Conservation (phyloP, 1,140 invertebrate genomes). For the Drosophila novamexicana region DNA sequence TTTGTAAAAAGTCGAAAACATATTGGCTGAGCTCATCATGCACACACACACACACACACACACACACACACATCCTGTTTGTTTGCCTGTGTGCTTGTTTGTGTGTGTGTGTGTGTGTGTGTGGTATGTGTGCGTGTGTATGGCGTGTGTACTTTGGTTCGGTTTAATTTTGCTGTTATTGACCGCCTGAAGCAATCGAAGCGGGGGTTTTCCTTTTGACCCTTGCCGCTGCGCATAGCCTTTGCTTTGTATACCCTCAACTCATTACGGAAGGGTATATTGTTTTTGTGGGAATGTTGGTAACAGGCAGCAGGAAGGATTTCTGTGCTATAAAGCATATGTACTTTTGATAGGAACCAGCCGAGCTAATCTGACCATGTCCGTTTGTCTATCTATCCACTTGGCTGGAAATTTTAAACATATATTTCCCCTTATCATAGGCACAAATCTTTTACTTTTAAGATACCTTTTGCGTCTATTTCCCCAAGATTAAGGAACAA, state of each 20-base stretch:
- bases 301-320: no score
- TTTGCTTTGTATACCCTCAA: slow-evolving; percentile 22
- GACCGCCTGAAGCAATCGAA: slow-evolving; percentile 65
- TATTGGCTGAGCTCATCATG: slow-evolving; percentile 53
- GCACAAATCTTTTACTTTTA: no score
- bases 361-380: no score
- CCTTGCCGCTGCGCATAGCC: slow-evolving; percentile 6
- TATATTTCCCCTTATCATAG: no score
- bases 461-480: no score
- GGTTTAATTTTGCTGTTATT: slow-evolving; percentile 81
- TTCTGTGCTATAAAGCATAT: no score
- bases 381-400: no score
- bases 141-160: slow-evolving; percentile 59
- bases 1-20: slow-evolving; percentile 54
- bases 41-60: slow-evolving; percentile 6
- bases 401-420: no score
- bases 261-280: no score
- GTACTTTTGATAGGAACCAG: no score
- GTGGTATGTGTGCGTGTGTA: background rate
- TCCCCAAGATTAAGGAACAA: no score
- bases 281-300: no score
- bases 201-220: slow-evolving; percentile 35
- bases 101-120: background rate
- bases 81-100: slow-evolving; percentile 18
- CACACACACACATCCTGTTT: slow-evolving; percentile 1